These are phyloP conservation scores for Andinoacara biseriatus DNA, from an alignment of 2,113 vertebrate genomes.

Conservation along the genomic window DNA sequence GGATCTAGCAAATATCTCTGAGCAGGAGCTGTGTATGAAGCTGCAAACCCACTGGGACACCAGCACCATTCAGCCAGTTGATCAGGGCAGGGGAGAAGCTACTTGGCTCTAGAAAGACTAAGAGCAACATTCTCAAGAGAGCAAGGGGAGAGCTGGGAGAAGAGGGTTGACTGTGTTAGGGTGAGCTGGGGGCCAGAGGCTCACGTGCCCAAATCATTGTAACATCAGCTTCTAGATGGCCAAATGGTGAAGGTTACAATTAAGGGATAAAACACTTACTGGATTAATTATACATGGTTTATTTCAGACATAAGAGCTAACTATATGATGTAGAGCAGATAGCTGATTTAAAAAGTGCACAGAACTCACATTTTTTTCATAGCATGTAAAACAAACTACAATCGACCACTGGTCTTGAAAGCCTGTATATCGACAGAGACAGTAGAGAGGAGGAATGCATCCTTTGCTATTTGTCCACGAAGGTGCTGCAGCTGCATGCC, in stretches of 20 bases:
- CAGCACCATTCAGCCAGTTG: background rate
- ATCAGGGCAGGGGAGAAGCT: background rate
- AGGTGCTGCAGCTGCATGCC: slow-evolving; percentile 36
- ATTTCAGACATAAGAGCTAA: background rate
- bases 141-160: background rate
- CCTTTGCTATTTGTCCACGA: slow-evolving; percentile 29
- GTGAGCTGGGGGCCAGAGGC: background rate
- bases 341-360: background rate
- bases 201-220: background rate
- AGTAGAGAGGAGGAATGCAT: slow-evolving; percentile 21
- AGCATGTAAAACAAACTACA: background rate
- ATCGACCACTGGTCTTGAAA: slow-evolving; percentile 9
- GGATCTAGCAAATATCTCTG: background rate
- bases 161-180: background rate
- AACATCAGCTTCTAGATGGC: background rate
- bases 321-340: background rate
- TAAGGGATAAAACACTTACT: background rate
- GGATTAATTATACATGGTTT: background rate
- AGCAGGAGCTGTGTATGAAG: background rate
- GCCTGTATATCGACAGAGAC: slow-evolving; percentile 23
- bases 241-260: background rate
- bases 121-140: background rate
- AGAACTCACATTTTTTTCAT: background rate
- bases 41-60: slow-evolving; percentile 12
- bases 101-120: background rate